Base-by-base conservation (phyloP, 1,140 invertebrate species). In the Drosophila azteca region DNA sequence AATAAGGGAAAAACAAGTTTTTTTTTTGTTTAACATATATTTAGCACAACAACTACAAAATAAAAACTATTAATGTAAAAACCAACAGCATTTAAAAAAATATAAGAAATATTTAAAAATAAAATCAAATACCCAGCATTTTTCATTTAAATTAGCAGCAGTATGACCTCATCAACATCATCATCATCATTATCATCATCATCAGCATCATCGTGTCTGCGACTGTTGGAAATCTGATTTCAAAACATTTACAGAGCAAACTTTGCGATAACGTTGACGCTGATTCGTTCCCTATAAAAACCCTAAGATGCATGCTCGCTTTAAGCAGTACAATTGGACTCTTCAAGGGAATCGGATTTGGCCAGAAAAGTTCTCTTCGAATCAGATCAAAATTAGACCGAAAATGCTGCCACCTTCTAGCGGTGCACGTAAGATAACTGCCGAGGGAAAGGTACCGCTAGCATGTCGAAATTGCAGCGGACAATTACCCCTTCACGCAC, bases 21-120 rank as follows among this genome's bases (percentile, higher is more conserved):
- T 85, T 85, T 87, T 85, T 85, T 75, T 87, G 82, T 85, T 75
- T 75, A 78, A 77, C 76, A 85, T 82, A 85, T 82, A 85, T 76
- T 87, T 85, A 85, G 82, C 82, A 85, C 82, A 85, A 82, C 70
- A 85, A 87, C 82, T 87, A 87, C 74, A 87, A 82, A 83, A 65
- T 80, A 80, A 87, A 85, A 82, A 87, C 82, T 85, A 85, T 87
- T 87, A 85, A 85, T 87, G 82, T 85, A 85, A 87, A 83, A 76
- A 83, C 45, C 48, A 59, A 78, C 70, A 71, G 66, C 61, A 71
- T 75, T 73, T 83, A 76, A 81, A 87, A 87, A 69, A 80, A 53
- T 80, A 80, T 87, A 77, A 69, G 79, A 85, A 87, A 70, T 69
- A 73, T 80, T 72, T 79, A 71, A 79, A 52, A 70, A 73, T 81